Evolutionary conservation across 2,113 vertebrate species (phyloP).

Genomic region (Rynchops niger): DNA sequence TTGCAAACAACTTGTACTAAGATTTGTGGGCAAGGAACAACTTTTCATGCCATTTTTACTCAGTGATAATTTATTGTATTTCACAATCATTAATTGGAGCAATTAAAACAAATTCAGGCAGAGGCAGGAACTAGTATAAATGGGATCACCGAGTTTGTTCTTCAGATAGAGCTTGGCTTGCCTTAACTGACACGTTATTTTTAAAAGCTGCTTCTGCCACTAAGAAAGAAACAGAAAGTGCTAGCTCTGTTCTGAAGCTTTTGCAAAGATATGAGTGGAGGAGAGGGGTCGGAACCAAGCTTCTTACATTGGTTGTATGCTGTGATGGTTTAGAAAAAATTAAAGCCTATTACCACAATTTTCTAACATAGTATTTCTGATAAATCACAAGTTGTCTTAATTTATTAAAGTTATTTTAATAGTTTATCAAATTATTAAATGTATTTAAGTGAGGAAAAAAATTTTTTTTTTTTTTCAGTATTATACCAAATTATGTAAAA

Average conservation of each 20-base stretch:
- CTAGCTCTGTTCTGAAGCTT: neutral
- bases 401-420: neutral
- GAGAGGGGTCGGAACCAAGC: neutral
- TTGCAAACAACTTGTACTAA: neutral
- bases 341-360: neutral
- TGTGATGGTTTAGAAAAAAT: neutral
- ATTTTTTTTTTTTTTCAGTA: fast-evolving
- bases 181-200: neutral
- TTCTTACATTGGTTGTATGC: neutral
- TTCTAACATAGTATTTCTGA: neutral
- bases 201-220: neutral
- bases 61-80: neutral
- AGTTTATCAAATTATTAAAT: neutral
- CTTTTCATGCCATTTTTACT: neutral
- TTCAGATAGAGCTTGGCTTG: neutral
- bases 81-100: neutral
- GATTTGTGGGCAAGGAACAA: neutral
- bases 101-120: neutral
- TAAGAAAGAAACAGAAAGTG: neutral
- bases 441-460: neutral
- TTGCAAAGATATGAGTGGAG: neutral
- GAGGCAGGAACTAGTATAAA: neutral
- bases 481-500: neutral
- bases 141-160: neutral
- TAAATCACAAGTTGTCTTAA: neutral